A percentile compares a stretch with the other conserved stretches of the same genome.
phyloP scores from a whole-genome alignment of 2,113 vertebrate species.

The Atherinomorus stipes region DNA sequence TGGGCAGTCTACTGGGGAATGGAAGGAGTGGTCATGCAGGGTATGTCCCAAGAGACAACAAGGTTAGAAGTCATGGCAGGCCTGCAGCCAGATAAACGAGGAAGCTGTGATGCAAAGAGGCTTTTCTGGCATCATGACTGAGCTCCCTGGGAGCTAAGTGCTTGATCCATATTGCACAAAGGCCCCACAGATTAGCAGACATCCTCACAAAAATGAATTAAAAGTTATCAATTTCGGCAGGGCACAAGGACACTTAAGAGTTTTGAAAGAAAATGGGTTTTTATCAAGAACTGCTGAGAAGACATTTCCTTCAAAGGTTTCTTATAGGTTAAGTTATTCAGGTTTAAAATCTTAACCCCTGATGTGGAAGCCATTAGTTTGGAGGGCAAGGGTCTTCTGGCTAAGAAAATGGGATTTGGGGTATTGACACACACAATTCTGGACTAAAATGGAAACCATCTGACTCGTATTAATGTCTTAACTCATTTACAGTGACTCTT shows the following conservation, averaged over 20 bases:
- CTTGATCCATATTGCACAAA: slow-evolving; percentile 84
- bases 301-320: slow-evolving; percentile 60
- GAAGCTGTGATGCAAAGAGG: slow-evolving; percentile 71
- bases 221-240: slow-evolving; percentile 59
- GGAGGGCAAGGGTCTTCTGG: slow-evolving; percentile 61
- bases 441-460: slow-evolving; percentile 75
- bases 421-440: slow-evolving; percentile 60
- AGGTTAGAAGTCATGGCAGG: slow-evolving; percentile 77
- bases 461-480: slow-evolving; percentile 77
- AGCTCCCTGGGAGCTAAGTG: slow-evolving; percentile 76
- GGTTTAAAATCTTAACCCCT: slow-evolving; percentile 69
- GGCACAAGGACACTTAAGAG: slow-evolving; percentile 4
- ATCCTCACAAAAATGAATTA: slow-evolving; percentile 79
- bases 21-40: slow-evolving; percentile 58
- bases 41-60: slow-evolving; percentile 60
- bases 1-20: slow-evolving; percentile 57
- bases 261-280: slow-evolving; percentile 58
- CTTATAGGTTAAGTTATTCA: slow-evolving; percentile 74
- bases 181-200: slow-evolving; percentile 74
- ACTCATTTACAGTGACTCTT: slow-evolving; percentile 58
- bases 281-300: slow-evolving; percentile 64
- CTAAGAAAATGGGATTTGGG: slow-evolving; percentile 70
- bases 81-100: slow-evolving; percentile 77
- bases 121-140: slow-evolving; percentile 78
- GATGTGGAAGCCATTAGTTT: slow-evolving; percentile 77